These are phyloP conservation scores for Lepidocolaptes lacrymiger DNA, from an alignment of 2,797 vertebrate genomes.

Conservation along the genomic window DNA sequence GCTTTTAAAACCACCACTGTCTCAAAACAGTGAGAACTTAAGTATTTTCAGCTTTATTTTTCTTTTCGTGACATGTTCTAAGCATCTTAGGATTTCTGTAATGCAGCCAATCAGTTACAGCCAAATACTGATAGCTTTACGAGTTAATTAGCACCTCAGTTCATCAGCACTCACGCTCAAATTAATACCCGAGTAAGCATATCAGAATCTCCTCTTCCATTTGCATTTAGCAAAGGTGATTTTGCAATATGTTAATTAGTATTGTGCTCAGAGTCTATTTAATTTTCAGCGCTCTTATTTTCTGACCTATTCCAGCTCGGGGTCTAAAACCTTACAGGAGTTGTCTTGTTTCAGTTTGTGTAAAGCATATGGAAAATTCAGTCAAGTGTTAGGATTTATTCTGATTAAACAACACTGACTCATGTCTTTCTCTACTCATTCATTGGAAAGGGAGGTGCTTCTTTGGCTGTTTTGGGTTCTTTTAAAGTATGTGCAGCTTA, in stretches of 20 bases:
- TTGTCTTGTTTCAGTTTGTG: background rate
- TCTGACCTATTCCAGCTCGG: background rate
- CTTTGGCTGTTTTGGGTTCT: background rate
- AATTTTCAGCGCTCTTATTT: background rate
- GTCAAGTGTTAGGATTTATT: background rate
- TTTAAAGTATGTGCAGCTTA: background rate
- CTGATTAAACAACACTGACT: background rate
- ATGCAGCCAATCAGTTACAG: conserved; percentile 33
- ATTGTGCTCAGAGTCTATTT: background rate
- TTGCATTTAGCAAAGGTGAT: conserved; percentile 49
- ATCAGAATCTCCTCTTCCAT: conserved; percentile 9
- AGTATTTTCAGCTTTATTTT: conserved; percentile 49
- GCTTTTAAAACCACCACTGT: conserved; percentile 38
- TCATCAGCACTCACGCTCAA: conserved; percentile 40
- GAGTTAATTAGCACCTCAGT: conserved; percentile 56
- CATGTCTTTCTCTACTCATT: background rate
- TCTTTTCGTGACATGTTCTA: background rate
- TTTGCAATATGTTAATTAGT: conserved; percentile 47
- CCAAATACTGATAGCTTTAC: conserved; percentile 20
- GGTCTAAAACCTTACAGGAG: background rate
- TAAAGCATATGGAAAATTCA: background rate
- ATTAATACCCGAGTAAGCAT: conserved; percentile 22
- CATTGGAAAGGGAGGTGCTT: background rate
- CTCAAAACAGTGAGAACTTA: conserved; percentile 17
- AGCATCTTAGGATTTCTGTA: background rate